Conservation (phyloP, 2,888 invertebrate species). For the Steromphala cineraria region DNA sequence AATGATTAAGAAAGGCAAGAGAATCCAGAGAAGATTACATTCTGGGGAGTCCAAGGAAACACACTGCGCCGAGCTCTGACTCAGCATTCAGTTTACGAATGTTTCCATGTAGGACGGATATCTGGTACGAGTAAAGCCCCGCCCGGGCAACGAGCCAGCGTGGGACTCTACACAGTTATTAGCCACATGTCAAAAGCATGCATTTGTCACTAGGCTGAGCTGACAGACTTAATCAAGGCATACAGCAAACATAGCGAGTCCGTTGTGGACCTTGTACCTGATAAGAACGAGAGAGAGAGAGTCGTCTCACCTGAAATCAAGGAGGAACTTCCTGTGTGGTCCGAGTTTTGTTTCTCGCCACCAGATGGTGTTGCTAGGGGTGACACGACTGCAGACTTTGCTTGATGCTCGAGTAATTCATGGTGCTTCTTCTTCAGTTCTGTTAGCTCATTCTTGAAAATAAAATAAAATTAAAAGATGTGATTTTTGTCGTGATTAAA, state of each 20-base stretch:
- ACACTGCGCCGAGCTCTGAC: neutral
- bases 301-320: neutral
- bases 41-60: neutral
- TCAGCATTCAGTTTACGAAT: neutral
- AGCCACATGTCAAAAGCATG: neutral
- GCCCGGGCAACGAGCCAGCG: neutral
- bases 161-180: neutral
- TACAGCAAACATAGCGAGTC: neutral
- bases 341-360: neutral
- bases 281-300: neutral
- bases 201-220: constrained; percentile 7
- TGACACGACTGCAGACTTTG: constrained; percentile 33
- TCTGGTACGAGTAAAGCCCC: neutral
- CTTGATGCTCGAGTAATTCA: constrained; percentile 54
- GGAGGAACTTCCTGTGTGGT: constrained; percentile 5
- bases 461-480: neutral
- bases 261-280: neutral
- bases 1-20: too few species aligned
- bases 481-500: too few species aligned
- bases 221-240: neutral
- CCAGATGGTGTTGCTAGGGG: neutral
- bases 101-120: neutral
- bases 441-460: constrained; percentile 65
- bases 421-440: constrained; percentile 59
- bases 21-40: neutral